A percentile compares a stretch with the other conserved stretches of the same genome.
Evolutionary conservation across 2,888 invertebrate species (phyloP).

Genomic region (Isotomurus palustris): DNA sequence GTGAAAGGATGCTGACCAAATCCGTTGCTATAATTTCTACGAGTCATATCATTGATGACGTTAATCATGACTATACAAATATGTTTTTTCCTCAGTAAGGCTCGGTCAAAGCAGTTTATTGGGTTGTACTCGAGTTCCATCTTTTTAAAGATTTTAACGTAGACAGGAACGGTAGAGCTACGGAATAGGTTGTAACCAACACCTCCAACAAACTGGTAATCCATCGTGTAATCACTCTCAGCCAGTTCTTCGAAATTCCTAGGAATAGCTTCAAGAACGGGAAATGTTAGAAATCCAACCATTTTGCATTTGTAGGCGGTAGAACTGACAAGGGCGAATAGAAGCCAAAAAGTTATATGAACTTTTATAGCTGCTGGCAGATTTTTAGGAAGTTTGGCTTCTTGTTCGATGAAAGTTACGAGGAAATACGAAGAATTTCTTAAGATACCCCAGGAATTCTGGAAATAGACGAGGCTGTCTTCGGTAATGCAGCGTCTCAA

Average conservation of each 20-base stretch:
- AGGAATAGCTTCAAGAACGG: conserved; percentile 9
- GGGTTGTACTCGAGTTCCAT: conserved; percentile 14
- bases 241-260: conserved; percentile 14
- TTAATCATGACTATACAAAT: conserved; percentile 14
- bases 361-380: conserved; percentile 1
- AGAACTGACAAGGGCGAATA: conserved; percentile 3
- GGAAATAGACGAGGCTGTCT: not conserved
- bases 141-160: conserved; percentile 8
- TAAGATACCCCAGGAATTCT: no score
- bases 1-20: conserved; percentile 16
- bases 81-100: conserved; percentile 5
- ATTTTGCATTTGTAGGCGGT: conserved; percentile 16
- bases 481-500: not conserved
- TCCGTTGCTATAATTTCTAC: conserved; percentile 19
- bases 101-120: conserved; percentile 11
- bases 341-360: conserved; percentile 12
- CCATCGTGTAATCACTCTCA: conserved; percentile 3
- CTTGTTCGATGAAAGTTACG: no score
- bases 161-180: conserved; percentile 17
- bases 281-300: conserved; percentile 21
- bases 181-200: conserved; percentile 14
- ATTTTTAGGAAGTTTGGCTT: no score
- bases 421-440: no score
- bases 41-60: conserved; percentile 12
- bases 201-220: conserved; percentile 23